phyloP scores from a whole-genome alignment of 92 coral and sea anemone species.

The Zoanthus gigantus region DNA sequence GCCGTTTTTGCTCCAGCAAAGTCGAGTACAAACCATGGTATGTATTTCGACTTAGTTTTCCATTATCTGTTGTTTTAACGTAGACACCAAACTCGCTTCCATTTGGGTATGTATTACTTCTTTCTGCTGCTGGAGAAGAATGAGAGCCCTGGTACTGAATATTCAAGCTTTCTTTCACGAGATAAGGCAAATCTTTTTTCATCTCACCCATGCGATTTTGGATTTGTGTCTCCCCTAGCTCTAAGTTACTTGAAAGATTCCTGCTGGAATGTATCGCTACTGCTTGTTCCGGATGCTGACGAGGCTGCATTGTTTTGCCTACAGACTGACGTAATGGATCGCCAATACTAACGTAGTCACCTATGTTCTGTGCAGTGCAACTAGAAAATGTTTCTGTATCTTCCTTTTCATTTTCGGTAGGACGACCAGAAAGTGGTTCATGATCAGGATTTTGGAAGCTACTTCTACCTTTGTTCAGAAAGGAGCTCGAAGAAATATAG shows the following conservation, averaged over 20 bases:
- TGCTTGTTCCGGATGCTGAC: slow-evolving; percentile 2
- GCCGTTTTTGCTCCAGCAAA: neutral
- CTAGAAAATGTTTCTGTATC: neutral
- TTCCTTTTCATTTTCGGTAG: neutral
- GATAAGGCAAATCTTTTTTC: neutral
- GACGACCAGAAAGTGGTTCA: neutral
- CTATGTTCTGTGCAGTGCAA: neutral
- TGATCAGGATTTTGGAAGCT: neutral
- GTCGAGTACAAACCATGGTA: neutral
- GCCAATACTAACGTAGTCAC: slow-evolving; percentile 1
- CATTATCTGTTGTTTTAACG: neutral
- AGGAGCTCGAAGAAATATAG: neutral
- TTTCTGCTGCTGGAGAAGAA: neutral
- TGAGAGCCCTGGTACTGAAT: neutral
- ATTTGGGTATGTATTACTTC: neutral
- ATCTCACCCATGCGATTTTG: neutral
- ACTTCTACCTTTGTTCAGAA: neutral
- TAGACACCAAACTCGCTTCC: neutral
- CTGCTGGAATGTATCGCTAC: neutral
- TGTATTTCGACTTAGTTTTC: neutral
- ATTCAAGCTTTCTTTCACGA: neutral
- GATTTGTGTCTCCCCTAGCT: neutral
- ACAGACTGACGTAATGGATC: neutral
- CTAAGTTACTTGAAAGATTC: neutral
- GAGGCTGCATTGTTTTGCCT: neutral